These are phyloP conservation scores for Pelobates fuscus DNA, from an alignment of 2,113 vertebrate species.

Conservation along the genomic window DNA sequence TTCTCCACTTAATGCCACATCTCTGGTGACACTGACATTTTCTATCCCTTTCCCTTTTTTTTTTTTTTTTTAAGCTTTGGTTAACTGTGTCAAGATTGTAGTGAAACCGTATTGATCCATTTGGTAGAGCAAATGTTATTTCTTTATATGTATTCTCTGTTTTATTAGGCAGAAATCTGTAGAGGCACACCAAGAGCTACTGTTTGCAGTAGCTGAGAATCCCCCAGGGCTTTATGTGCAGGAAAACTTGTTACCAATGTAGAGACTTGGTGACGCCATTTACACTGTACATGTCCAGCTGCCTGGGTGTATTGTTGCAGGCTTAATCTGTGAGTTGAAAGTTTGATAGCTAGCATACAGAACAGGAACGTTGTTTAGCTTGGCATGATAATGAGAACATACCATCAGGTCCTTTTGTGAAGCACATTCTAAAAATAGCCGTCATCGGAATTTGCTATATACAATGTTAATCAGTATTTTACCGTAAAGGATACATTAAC, in stretches of 20 bases:
- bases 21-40: too few species aligned
- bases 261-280: conserved; percentile 52
- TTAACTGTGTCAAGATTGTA: too few species aligned
- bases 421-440: conserved; percentile 54
- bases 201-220: neutral
- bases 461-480: too few species aligned
- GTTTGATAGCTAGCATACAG: conserved; percentile 23
- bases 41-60: too few species aligned
- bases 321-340: conserved; percentile 47
- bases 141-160: neutral
- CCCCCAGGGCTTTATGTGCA: neutral
- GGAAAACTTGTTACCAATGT: neutral
- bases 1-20: too few species aligned
- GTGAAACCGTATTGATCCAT: too few species aligned
- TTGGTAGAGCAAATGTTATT: too few species aligned
- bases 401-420: conserved; percentile 52
- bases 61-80: too few species aligned
- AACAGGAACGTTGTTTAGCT: conserved; percentile 45
- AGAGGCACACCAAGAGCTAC: too few species aligned
- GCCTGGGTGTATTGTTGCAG: conserved; percentile 53
- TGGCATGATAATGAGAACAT: conserved; percentile 47
- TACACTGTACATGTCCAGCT: conserved; percentile 50
- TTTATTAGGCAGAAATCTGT: neutral
- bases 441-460: conserved; percentile 11
- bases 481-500: too few species aligned